These are phyloP conservation scores for Zaprionus nigranus DNA, from an alignment of 1,140 invertebrate species.

Conservation along the genomic window DNA sequence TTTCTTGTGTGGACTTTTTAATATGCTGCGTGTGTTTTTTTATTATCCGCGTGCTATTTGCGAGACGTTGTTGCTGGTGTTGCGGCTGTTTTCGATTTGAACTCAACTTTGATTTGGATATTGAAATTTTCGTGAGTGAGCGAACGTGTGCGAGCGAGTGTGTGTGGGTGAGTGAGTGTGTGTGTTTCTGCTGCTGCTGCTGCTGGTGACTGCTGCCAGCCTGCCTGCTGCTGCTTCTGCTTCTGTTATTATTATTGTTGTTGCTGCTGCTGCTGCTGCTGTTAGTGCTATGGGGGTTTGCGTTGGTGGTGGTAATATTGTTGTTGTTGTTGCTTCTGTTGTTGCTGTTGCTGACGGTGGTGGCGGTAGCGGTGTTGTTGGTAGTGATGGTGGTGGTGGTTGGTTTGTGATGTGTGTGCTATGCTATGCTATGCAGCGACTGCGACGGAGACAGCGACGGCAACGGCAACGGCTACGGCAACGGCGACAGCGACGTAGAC, in stretches of 20 bases:
- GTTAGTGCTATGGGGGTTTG: conserved; percentile 54
- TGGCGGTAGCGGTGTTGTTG: conserved; percentile 26
- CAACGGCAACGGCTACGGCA: no score
- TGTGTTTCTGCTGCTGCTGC: conserved; percentile 28
- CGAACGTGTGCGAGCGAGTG: conserved; percentile 38
- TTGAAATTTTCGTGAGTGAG: conserved; percentile 82
- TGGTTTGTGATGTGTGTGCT: conserved; percentile 60
- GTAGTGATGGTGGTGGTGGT: conserved; percentile 53
- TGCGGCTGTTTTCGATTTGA: conserved; percentile 84
- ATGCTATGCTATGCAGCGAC: conserved; percentile 19
- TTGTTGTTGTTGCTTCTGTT: conserved; percentile 29
- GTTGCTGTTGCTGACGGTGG: conserved; percentile 33
- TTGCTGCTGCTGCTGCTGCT: conserved; percentile 48
- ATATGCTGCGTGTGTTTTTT: conserved; percentile 67
- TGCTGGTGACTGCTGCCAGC: conserved; percentile 29
- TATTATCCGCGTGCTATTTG: conserved; percentile 78
- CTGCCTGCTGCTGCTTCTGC: conserved; percentile 32
- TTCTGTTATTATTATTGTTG: conserved; percentile 46
- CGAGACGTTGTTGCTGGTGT: conserved; percentile 83
- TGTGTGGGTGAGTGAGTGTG: conserved; percentile 39
- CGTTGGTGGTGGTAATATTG: conserved; percentile 44
- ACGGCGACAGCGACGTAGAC: conserved; percentile 17
- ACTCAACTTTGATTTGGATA: conserved; percentile 84
- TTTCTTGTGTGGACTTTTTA: conserved; percentile 55
- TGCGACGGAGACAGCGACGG: conserved; percentile 52